Conservation (phyloP, 2,113 vertebrate genomes). For the Periophthalmus modestus region DNA sequence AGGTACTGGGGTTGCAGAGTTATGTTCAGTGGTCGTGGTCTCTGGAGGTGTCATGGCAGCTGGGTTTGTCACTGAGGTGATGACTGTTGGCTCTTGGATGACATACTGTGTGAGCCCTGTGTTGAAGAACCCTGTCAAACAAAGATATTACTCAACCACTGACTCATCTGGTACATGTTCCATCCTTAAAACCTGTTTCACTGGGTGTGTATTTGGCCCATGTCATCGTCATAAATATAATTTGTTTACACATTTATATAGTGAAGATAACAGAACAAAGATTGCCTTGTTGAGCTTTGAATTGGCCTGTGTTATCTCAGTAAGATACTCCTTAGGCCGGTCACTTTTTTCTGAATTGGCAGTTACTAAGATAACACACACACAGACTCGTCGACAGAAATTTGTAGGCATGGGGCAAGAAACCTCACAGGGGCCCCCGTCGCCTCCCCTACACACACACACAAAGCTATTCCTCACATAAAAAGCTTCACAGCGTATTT, state of each 20-base stretch:
- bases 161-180: neutral
- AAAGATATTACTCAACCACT: slow-evolving; percentile 4
- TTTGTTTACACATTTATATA: neutral
- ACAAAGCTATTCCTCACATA: too few species aligned
- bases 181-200: neutral
- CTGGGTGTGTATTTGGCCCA: neutral
- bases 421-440: too few species aligned
- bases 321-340: too few species aligned
- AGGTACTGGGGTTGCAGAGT: slow-evolving; percentile 10
- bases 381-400: too few species aligned
- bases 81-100: slow-evolving; percentile 49
- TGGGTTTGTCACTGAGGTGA: slow-evolving; percentile 35
- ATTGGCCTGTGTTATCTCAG: too few species aligned
- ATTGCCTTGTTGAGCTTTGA: neutral
- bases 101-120: slow-evolving; percentile 75
- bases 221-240: neutral
- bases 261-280: neutral
- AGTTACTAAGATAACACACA: too few species aligned
- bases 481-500: too few species aligned
- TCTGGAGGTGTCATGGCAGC: slow-evolving; percentile 1
- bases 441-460: neutral
- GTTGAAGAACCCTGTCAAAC: slow-evolving; percentile 67
- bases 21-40: neutral
- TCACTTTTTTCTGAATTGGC: too few species aligned
- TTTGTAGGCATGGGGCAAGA: too few species aligned